Base-by-base conservation (phyloP, 1,140 invertebrate genomes). In the Papilio aristodemus region DNA sequence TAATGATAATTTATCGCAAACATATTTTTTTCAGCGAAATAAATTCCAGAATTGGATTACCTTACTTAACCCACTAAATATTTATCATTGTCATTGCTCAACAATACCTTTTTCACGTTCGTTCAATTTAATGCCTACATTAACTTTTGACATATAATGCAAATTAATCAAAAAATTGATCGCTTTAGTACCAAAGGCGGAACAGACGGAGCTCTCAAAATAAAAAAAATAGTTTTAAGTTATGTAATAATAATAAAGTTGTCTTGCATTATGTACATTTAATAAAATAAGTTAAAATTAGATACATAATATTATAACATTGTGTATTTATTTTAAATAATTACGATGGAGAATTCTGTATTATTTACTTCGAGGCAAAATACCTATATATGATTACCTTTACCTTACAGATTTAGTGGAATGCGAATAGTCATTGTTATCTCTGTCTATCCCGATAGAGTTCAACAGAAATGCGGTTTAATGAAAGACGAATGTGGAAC, bases 161-260 rank as follows among this genome's bases (percentile, higher is more conserved):
- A 50, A 10, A 50, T 50, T 50, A 22, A 50, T 50, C 43, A 17
- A 32, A 32, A n/a, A 32, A 50, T 50, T 22, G 17, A 50, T 50
- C 43, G 17, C 3, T 50, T 19, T 22, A 13, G 19, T 50, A 22
- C 10, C 17, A 4, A 19, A 17, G 43, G 9, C 43, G 9, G 43
- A 17, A 19, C 43, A 50, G 9, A 7, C 17, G 7, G 17, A 22
- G 13, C 8, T 19, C 43, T 9, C 43, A 9, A 19, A 50, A 50
- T 50, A 19, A 2, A 2, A 2, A 6, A 6, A 11, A 50, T 50
- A 11, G 11, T 22, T 32, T 32, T 32, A 3, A 32, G 27, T 32
- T n/a, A n/a, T n/a, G n/a, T n/a, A n/a, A n/a, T n/a, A n/a, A n/a
- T n/a, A n/a, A n/a, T n/a, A n/a, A n/a, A n/a, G n/a, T n/a, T n/a